phyloP scores from a whole-genome alignment of 2,888 invertebrate genomes.

The Archips xylosteana region DNA sequence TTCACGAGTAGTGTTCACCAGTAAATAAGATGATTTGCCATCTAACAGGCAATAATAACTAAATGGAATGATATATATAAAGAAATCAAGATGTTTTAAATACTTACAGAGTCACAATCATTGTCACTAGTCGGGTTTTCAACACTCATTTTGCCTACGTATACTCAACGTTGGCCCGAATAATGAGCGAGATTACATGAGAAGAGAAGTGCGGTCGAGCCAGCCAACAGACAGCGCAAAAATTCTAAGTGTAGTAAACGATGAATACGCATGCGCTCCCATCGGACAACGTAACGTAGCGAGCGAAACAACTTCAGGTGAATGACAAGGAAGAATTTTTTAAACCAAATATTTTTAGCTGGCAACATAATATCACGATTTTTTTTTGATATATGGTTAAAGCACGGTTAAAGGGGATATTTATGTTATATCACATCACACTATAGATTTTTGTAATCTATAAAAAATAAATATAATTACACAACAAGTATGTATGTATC shows the following conservation, averaged over 20 bases:
- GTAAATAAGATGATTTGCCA: slow-evolving; percentile 67
- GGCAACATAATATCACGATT: background rate
- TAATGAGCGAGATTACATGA: slow-evolving; percentile 67
- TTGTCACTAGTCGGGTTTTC: slow-evolving; percentile 87
- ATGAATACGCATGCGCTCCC: slow-evolving; percentile 86
- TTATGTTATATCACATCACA: no score
- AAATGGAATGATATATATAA: slow-evolving; percentile 47
- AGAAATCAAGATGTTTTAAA: slow-evolving; percentile 56
- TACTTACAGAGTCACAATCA: slow-evolving; percentile 87
- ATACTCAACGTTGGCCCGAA: slow-evolving; percentile 68
- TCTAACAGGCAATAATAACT: slow-evolving; percentile 45
- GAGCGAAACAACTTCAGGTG: slow-evolving; percentile 65
- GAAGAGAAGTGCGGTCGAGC: slow-evolving; percentile 60
- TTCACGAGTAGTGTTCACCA: slow-evolving; percentile 80
- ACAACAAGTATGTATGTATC: no score
- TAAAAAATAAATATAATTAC: no score
- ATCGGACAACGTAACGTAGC: slow-evolving; percentile 43
- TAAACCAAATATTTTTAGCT: background rate
- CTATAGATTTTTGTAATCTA: no score
- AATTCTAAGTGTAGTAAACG: slow-evolving; percentile 86
- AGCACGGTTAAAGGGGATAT: no score
- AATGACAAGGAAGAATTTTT: slow-evolving; percentile 7
- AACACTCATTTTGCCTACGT: slow-evolving; percentile 88
- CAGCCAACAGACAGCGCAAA: slow-evolving; percentile 58
- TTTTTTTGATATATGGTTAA: no score